Evolutionary conservation across 1,140 invertebrate species (phyloP), one percentile per base, ranked within the genome.

Genomic region (Mycetomoellerius zeteki): DNA sequence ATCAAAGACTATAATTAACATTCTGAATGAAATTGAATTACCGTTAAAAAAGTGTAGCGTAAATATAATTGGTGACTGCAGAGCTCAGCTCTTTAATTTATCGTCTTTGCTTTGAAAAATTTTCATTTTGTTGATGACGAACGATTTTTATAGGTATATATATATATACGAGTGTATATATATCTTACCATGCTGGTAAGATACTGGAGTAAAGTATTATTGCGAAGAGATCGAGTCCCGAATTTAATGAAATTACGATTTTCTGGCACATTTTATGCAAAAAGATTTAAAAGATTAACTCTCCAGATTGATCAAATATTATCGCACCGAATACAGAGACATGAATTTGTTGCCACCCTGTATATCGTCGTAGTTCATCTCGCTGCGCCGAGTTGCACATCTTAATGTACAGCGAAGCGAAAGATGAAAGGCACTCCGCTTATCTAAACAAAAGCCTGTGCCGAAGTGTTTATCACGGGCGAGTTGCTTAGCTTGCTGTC

Each of bases 371-470:
- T 7, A 24, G 24, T 14, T 82, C 37, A 80, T 86, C 52, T 86
- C 52, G 21, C 43, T 10, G 47, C 47, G n/a, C 21, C 37, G 19
- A 16, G 19, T 64, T 16, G 24, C 47, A 58, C 33, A 73, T 43
- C 37, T 43, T 84, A 75, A 60, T 73, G 67, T 24, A 24, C 27
- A 50, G 10, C 10, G 56, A 73, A 62, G 56, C 72, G 87, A 89
- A 86, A 89, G 88, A 88, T 86, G 89, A 92, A 91, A 88, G 87
- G 87, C 77, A 75, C 81, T 90, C 73, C 80, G 90, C 87, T 93
- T 93, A 92, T 91, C 92, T 92, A 94, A 94, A 94, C 91, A 94
- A 93, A 91, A 92, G 50, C 60, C 69, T 89, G 85, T 87, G 30
- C 30, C 75, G 81, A 86, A 75, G 78, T 88, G 90, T 93, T 93